These are phyloP conservation scores for Cebidichthys violaceus DNA, from an alignment of 2,113 vertebrate species.

Conservation along the genomic window DNA sequence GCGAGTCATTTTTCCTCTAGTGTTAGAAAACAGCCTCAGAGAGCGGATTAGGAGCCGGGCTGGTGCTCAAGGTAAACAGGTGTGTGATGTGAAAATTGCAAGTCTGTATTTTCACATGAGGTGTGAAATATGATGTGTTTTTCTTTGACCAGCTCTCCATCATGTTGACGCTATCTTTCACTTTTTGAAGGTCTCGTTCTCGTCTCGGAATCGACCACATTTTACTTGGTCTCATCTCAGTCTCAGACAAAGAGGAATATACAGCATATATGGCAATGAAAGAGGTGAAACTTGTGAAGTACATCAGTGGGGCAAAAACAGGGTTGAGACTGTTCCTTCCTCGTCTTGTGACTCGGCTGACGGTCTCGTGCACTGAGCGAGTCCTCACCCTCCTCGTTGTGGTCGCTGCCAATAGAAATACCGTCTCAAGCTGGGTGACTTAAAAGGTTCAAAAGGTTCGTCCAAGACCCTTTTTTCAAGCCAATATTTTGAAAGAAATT, in stretches of 20 bases:
- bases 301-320: neutral
- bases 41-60: neutral
- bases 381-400: constrained; percentile 4
- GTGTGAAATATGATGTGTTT: neutral
- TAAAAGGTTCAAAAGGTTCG: constrained; percentile 10
- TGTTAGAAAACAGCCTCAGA: neutral
- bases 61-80: constrained; percentile 31
- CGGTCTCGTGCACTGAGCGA: neutral
- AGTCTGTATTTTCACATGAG: neutral
- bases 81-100: constrained; percentile 7
- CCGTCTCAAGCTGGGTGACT: constrained; percentile 6
- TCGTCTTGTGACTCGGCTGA: neutral
- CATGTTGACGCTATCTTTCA: neutral
- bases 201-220: too few relatives aligned
- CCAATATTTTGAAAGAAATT: neutral
- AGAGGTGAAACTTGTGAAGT: neutral
- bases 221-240: too few relatives aligned
- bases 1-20: constrained; percentile 8
- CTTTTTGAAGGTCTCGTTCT: too few relatives aligned
- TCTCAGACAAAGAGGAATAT: too few relatives aligned
- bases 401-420: constrained; percentile 37
- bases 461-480: neutral
- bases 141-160: neutral
- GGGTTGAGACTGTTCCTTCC: neutral
- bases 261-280: too few relatives aligned